Conservation (phyloP, 2,797 vertebrate genomes). For the Melanotaenia boesemani region DNA sequence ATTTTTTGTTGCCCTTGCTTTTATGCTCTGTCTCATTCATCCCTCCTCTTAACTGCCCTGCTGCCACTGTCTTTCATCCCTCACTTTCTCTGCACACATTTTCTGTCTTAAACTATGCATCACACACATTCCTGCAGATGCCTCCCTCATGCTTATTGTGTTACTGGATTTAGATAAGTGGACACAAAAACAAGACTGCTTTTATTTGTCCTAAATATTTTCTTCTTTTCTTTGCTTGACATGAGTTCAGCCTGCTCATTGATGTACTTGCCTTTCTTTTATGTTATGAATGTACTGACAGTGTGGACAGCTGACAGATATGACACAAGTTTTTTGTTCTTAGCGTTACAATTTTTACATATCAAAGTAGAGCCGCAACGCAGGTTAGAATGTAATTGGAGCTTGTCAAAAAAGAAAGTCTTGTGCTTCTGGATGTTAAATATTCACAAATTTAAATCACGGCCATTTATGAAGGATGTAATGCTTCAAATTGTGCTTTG, state of each 20-base stretch:
- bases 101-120: constrained; percentile 18
- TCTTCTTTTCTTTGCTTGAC: constrained; percentile 39
- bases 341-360: constrained; percentile 4
- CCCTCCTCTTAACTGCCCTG: constrained; percentile 30
- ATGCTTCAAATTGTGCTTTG: neutral
- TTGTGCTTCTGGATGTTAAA: neutral
- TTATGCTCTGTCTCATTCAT: constrained; percentile 35
- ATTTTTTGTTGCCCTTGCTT: constrained; percentile 63
- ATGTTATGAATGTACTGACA: constrained; percentile 6
- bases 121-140: constrained; percentile 29
- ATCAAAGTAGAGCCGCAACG: constrained; percentile 15
- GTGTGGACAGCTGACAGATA: constrained; percentile 22
- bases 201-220: constrained; percentile 48
- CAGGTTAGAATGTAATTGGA: neutral
- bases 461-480: neutral
- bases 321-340: constrained; percentile 8
- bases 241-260: constrained; percentile 24
- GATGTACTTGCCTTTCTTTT: constrained; percentile 26
- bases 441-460: neutral
- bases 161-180: constrained; percentile 53
- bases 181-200: constrained; percentile 39
- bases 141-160: constrained; percentile 43
- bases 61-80: constrained; percentile 48
- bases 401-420: neutral
- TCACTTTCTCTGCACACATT: constrained; percentile 16